A percentile compares a stretch with the other conserved stretches of the same genome.
phyloP scores from a whole-genome alignment of 2,888 invertebrate genomes.

The Chaitophorus viminalis region DNA sequence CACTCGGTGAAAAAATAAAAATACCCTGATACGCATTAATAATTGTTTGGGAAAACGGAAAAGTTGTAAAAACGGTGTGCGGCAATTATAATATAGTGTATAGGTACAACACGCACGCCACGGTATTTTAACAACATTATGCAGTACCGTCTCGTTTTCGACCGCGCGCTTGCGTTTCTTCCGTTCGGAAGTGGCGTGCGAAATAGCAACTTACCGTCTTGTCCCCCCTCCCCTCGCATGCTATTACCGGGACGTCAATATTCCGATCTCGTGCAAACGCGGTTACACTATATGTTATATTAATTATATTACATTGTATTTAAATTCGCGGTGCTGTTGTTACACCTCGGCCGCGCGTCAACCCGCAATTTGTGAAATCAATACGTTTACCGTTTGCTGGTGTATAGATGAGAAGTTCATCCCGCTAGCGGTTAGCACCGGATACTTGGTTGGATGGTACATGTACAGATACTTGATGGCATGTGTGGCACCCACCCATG shows the following conservation, averaged over 20 bases:
- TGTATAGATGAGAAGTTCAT: conserved; percentile 68
- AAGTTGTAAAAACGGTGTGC: neutral
- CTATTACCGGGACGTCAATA: too few relatives aligned
- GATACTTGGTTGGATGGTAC: conserved; percentile 66
- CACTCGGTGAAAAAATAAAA: neutral
- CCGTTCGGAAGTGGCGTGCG: neutral
- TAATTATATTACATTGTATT: neutral
- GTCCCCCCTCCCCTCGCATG: too few relatives aligned
- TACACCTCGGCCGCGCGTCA: neutral
- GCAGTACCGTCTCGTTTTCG: neutral
- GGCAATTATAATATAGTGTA: too few relatives aligned
- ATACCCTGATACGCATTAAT: neutral
- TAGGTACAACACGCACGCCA: neutral
- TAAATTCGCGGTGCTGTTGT: neutral
- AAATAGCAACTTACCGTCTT: neutral
- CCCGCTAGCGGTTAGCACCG: conserved; percentile 64
- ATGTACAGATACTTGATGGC: conserved; percentile 85
- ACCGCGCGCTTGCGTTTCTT: neutral
- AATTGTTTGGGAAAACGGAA: neutral
- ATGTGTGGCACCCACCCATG: conserved; percentile 94
- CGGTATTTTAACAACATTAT: neutral
- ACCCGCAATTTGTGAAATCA: neutral
- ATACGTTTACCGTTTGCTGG: conserved; percentile 67
- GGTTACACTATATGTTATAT: neutral
- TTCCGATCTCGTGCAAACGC: neutral